Percentiles rank a stretch among this genome's conserved stretches.
These are phyloP conservation scores for Trypoxylon attenuatum DNA, from an alignment of 2,888 invertebrate species.

Conservation along the genomic window DNA sequence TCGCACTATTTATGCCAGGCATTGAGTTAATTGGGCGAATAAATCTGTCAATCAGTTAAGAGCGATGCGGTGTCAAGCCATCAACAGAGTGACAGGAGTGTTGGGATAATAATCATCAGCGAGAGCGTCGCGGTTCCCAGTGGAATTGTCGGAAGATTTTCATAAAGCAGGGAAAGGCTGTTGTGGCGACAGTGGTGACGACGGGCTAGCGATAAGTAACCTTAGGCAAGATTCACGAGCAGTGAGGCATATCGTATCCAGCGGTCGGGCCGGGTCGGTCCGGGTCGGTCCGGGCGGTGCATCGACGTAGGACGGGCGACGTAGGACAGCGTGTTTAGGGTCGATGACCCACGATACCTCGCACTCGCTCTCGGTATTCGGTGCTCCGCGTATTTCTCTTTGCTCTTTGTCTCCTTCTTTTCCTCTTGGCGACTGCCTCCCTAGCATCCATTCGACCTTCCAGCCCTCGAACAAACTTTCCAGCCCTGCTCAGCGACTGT, in stretches of 20 bases:
- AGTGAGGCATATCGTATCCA: slow-evolving; percentile 38
- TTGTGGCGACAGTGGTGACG: neutral
- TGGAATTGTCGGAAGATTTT: too few species aligned
- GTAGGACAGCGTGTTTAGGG: slow-evolving; percentile 65
- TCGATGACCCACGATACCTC: slow-evolving; percentile 64
- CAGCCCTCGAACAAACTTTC: slow-evolving; percentile 16
- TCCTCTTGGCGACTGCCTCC: slow-evolving; percentile 1
- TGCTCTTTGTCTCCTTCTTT: slow-evolving; percentile 21
- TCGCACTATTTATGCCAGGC: too few species aligned
- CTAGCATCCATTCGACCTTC: slow-evolving; percentile 27
- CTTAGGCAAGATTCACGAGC: slow-evolving; percentile 35
- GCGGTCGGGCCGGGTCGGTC: too few species aligned
- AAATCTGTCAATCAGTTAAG: too few species aligned
- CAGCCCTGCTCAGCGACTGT: slow-evolving; percentile 20
- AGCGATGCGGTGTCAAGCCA: too few species aligned
- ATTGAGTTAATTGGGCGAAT: too few species aligned
- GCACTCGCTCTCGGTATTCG: too few species aligned
- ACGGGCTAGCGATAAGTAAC: slow-evolving; percentile 10
- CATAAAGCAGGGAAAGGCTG: neutral
- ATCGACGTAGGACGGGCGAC: slow-evolving; percentile 47
- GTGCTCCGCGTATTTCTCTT: slow-evolving; percentile 44
- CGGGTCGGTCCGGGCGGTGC: too few species aligned
- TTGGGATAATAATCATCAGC: too few species aligned
- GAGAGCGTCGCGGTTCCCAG: too few species aligned
- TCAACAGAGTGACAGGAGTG: too few species aligned